phyloP scores from a whole-genome alignment of 2,888 invertebrate species.

The Psylliodes chrysocephalus region DNA sequence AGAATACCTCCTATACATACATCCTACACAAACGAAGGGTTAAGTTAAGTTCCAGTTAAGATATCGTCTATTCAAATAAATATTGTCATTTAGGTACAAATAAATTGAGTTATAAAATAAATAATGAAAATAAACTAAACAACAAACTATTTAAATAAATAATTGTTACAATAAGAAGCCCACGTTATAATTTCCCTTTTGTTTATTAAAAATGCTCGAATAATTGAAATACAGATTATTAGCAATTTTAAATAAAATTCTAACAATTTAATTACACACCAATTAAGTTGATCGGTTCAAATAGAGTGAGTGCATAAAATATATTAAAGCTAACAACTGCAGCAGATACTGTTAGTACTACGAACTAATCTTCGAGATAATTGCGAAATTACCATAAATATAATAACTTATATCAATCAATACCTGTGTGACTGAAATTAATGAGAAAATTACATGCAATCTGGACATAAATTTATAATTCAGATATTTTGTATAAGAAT shows the following conservation, averaged over 20 bases:
- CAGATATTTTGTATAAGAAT: conserved; percentile 30
- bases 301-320: conserved; percentile 1
- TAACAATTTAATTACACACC: conserved; percentile 7
- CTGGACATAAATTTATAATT: conserved; percentile 36
- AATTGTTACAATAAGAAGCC: too few species aligned
- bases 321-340: not conserved
- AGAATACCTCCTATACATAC: too few species aligned
- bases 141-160: too few species aligned
- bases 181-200: too few species aligned
- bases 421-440: conserved; percentile 25
- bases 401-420: conserved; percentile 29
- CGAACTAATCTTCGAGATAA: conserved; percentile 22
- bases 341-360: conserved; percentile 2
- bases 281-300: conserved; percentile 11
- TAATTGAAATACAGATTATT: conserved; percentile 1
- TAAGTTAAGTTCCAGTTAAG: too few species aligned
- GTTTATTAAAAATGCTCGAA: too few species aligned
- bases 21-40: too few species aligned
- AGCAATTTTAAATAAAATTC: conserved; percentile 1
- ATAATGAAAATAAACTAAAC: too few species aligned
- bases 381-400: conserved; percentile 30
- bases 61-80: too few species aligned
- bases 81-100: too few species aligned
- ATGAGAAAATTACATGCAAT: conserved; percentile 36
- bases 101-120: too few species aligned